Base-by-base conservation (phyloP, 2,113 vertebrate species). In the Dermatemys mawii region DNA sequence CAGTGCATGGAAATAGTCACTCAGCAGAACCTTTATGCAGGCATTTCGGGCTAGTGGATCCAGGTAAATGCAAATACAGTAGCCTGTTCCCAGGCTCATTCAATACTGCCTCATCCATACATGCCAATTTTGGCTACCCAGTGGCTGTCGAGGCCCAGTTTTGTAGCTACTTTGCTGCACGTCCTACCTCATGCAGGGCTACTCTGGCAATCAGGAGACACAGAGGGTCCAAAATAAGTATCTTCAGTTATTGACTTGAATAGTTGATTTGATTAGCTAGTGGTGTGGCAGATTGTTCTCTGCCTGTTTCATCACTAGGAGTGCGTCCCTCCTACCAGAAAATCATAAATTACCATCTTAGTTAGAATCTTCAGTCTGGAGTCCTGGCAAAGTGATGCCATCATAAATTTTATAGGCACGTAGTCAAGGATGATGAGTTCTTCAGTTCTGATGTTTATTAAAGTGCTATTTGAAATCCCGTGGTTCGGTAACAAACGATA, bases 381-480 rank as follows among this genome's bases (percentile, higher is more conserved):
- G 46, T 87, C 24, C 93, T 73, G 63, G 78, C 46, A 95, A 75
- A 93, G 92, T 90, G 83, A 92, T 90, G 83, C 75, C 94, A 92
- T 85, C 76, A 93, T 97, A 93, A 92, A 92, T 93, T 97, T 97
- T 97, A 96, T 95, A 94, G 90, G 97, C 83, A 88, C 22, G 97
- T 95, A 97, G 94, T 55, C 29, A 48, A 86, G 93, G 88, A 81
- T 97, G 92, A 97, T 97, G 92, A 97, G 88, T 95, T 97, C 94
- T 96, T 88, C 92, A 90, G 88, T 88, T 98, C 84, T 94, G 86
- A 94, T 97, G 90, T 96, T 97, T 97, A 97, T 98, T 98, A 97
- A 98, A 98, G 94, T 96, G 92, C 96, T 98, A 97, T 96, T 32
- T 98, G 96, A 91, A 96, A 97, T 91, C 92, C 97, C 94, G 94